phyloP scores from a whole-genome alignment of 30 jellyfish, hydroid and myxozoan species.

The Aurelia aurita complex sp. Pacific region DNA sequence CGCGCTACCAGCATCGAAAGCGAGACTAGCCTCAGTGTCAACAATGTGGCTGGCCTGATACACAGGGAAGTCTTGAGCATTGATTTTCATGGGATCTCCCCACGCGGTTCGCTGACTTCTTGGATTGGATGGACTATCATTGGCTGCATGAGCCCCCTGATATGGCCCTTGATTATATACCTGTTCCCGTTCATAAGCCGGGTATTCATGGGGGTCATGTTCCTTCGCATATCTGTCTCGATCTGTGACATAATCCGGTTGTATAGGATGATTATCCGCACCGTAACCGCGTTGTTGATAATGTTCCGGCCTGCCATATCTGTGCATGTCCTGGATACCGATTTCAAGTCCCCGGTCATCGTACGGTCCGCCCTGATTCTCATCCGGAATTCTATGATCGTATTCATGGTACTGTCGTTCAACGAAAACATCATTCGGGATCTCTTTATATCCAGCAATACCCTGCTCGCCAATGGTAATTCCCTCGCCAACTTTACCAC shows the following conservation, averaged over 20 bases:
- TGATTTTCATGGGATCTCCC: constrained; percentile 16
- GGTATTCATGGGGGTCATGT: background rate
- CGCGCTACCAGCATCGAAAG: background rate
- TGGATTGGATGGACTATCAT: background rate
- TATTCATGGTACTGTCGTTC: background rate
- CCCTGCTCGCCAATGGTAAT: background rate
- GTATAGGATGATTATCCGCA: background rate
- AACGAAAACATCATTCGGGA: background rate
- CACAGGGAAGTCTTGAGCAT: constrained; percentile 13
- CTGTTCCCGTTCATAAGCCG: background rate
- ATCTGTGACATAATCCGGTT: background rate
- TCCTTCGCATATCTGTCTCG: background rate
- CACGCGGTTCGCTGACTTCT: constrained; percentile 31
- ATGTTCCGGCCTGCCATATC: background rate
- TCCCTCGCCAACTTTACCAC: background rate
- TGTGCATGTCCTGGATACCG: background rate
- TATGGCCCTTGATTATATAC: background rate
- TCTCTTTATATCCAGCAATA: background rate
- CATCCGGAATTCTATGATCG: background rate
- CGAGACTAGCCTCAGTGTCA: background rate
- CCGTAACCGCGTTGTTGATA: background rate
- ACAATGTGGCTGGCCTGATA: background rate
- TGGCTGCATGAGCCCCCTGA: background rate
- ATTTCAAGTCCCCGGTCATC: background rate
- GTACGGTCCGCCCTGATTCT: background rate